Conservation (phyloP, 2,888 invertebrate genomes). For the Melipona bicolor region DNA sequence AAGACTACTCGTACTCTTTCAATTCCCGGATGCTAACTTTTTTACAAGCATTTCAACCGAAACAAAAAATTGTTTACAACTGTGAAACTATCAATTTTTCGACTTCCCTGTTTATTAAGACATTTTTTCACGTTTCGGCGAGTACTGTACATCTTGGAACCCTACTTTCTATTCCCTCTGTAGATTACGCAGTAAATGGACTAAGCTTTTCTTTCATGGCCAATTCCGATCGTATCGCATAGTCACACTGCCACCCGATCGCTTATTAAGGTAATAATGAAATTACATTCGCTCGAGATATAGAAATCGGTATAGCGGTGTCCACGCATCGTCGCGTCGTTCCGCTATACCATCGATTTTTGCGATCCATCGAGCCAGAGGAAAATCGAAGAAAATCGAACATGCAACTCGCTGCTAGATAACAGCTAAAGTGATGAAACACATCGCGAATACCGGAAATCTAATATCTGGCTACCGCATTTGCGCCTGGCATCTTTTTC, state of each 20-base stretch:
- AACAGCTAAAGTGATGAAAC: not conserved
- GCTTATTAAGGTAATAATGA: conserved; percentile 74
- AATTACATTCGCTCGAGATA: conserved; percentile 60
- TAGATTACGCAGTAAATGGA: too few species aligned
- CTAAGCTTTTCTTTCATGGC: too few species aligned
- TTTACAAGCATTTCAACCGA: too few species aligned
- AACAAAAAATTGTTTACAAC: too few species aligned
- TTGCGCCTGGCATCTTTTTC: not conserved
- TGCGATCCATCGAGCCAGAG: not conserved
- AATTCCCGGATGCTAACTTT: too few species aligned
- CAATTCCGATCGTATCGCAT: conserved; percentile 46
- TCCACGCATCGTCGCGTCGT: conserved; percentile 69
- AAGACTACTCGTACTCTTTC: too few species aligned
- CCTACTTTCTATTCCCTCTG: too few species aligned
- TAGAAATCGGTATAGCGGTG: conserved; percentile 62
- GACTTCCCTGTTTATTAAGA: too few species aligned
- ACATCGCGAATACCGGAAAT: conserved; percentile 32
- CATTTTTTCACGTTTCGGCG: too few species aligned
- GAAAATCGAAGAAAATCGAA: conserved; percentile 12
- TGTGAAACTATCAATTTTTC: too few species aligned
- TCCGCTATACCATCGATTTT: conserved; percentile 29
- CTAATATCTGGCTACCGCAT: conserved; percentile 4
- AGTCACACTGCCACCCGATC: conserved; percentile 64
- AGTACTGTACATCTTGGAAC: too few species aligned
- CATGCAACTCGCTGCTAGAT: conserved; percentile 4